A percentile compares a stretch with the other conserved stretches of the same genome.
Evolutionary conservation across 2,888 invertebrate species (phyloP).

Genomic region (Deroplatys truncata): DNA sequence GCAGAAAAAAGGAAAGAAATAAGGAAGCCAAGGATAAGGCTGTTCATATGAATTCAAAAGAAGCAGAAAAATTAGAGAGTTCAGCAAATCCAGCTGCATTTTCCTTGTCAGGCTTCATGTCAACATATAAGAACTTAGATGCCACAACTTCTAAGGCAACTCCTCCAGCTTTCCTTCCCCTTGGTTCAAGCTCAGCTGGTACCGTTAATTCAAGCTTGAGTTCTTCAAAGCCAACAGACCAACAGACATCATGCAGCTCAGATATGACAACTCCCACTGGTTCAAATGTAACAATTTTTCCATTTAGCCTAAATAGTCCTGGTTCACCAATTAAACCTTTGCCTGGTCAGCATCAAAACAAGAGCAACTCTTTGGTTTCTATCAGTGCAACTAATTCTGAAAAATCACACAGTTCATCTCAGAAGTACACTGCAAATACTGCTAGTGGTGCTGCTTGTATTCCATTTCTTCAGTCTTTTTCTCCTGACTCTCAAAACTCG

Average conservation of each 20-base stretch:
- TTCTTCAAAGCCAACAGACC: constrained; percentile 40
- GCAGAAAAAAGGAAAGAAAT: constrained; percentile 38
- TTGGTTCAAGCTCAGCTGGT: constrained; percentile 42
- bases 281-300: constrained; percentile 61
- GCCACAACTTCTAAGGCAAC: constrained; percentile 46
- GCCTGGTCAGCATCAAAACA: constrained; percentile 33
- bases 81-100: constrained; percentile 34
- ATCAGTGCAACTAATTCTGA: not conserved
- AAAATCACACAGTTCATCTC: constrained; percentile 32
- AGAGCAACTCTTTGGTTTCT: constrained; percentile 18
- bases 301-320: constrained; percentile 64
- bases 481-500: constrained; percentile 33
- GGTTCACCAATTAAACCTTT: constrained; percentile 56
- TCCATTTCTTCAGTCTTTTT: constrained; percentile 16
- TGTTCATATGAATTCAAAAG: constrained; percentile 53
- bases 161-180: constrained; percentile 46
- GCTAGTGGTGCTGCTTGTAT: constrained; percentile 39
- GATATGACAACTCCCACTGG: constrained; percentile 55
- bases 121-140: constrained; percentile 41
- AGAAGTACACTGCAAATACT: constrained; percentile 42
- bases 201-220: constrained; percentile 47
- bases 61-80: constrained; percentile 29
- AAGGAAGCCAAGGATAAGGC: constrained; percentile 48
- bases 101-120: constrained; percentile 19
- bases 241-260: constrained; percentile 43